Conservation (phyloP, 2,113 vertebrate genomes). For the Ageneiosus marmoratus region DNA sequence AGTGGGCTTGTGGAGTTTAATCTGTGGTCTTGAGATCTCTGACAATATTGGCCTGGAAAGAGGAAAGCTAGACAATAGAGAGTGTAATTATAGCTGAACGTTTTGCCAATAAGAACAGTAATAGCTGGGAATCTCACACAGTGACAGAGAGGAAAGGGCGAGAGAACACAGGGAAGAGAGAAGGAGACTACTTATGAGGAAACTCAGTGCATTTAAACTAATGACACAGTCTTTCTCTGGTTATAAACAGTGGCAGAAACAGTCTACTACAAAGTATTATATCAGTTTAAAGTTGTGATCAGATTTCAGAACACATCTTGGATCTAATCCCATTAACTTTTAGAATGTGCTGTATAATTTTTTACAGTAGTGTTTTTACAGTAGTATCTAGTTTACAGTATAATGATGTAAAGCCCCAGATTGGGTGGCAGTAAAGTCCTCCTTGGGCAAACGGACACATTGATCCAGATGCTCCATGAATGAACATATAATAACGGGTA, state of each 20-base stretch:
- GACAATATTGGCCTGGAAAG: neutral
- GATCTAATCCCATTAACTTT: neutral
- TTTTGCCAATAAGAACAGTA: slow-evolving; percentile 3
- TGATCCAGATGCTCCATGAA: neutral
- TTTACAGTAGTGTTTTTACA: neutral
- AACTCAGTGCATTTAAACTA: neutral
- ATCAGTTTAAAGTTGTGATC: neutral
- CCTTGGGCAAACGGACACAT: neutral
- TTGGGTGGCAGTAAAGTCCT: neutral
- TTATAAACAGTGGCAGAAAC: neutral
- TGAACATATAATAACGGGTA: neutral
- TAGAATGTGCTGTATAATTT: neutral
- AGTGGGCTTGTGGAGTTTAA: neutral
- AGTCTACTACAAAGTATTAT: neutral
- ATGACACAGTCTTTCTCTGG: neutral
- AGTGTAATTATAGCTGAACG: neutral
- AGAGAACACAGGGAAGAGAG: neutral
- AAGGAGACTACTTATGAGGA: neutral
- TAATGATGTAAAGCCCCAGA: neutral
- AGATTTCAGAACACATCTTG: neutral
- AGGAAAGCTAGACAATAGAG: slow-evolving; percentile 20
- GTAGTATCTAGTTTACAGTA: neutral
- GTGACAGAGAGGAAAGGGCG: neutral
- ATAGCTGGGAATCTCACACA: neutral
- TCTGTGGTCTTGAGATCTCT: neutral